Conservation (phyloP, 2,888 invertebrate species). For the Trachelus troglodyta region DNA sequence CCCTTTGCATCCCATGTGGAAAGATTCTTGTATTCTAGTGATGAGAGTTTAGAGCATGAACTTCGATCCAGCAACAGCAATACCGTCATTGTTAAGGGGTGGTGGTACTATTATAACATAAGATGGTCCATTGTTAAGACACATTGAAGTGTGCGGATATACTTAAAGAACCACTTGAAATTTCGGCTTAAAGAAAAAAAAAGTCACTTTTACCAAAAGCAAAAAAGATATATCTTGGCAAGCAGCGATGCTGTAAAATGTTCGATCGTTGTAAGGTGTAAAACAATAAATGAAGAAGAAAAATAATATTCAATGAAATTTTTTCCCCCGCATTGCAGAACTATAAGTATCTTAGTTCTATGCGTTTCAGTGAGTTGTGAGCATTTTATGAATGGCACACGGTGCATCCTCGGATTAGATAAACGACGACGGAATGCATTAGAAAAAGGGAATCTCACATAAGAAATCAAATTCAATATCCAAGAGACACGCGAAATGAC, state of each 20-base stretch:
- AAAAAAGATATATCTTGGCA: not conserved
- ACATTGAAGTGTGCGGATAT: not conserved
- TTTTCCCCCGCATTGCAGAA: not conserved
- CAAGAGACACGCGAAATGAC: not conserved
- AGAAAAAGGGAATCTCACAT: not conserved
- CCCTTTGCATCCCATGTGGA: not conserved
- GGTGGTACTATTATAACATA: not conserved
- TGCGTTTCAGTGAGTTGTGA: not conserved
- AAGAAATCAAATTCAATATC: not conserved
- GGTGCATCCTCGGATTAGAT: not conserved
- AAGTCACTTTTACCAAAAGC: not conserved
- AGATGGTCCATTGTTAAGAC: not conserved
- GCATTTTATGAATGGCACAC: not conserved
- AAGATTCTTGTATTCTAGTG: not conserved
- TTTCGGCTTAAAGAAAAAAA: not conserved
- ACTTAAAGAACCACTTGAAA: not conserved
- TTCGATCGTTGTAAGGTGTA: too few species aligned
- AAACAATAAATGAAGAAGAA: too few species aligned
- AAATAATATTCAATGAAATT: not conserved
- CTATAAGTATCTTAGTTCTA: not conserved
- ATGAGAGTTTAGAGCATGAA: not conserved
- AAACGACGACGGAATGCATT: not conserved
- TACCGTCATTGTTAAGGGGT: not conserved
- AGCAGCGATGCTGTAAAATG: not conserved
- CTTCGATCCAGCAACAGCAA: not conserved